Percentiles rank a stretch among this genome's conserved stretches.
phyloP scores from a whole-genome alignment of 2,113 vertebrate genomes.

The Menura novaehollandiae region DNA sequence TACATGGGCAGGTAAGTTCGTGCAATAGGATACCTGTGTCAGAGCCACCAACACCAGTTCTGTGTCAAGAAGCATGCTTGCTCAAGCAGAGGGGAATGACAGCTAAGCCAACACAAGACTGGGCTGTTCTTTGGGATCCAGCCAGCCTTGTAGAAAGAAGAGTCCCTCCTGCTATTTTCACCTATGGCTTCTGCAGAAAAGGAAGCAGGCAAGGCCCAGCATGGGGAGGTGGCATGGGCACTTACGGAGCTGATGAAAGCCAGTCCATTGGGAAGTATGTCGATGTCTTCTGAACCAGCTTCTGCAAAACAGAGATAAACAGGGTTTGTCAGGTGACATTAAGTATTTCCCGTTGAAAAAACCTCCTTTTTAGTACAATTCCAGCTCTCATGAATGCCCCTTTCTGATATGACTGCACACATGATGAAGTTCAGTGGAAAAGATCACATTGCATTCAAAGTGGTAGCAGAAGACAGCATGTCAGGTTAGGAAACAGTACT shows the following conservation, averaged over 20 bases:
- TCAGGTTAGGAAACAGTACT: rapidly evolving
- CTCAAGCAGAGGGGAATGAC: background rate
- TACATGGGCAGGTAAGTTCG: rapidly evolving
- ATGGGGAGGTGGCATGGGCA: background rate
- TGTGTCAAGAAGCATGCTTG: background rate
- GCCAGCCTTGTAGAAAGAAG: background rate
- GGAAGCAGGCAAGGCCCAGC: background rate
- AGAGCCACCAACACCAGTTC: background rate
- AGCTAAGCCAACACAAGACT: background rate
- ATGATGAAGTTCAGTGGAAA: rapidly evolving
- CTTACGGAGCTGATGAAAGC: slow-evolving; percentile 81
- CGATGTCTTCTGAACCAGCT: slow-evolving; percentile 78
- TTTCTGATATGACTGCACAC: background rate
- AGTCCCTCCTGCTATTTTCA: background rate
- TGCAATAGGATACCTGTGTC: background rate
- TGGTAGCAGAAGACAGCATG: background rate
- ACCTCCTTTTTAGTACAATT: background rate
- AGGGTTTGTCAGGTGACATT: background rate
- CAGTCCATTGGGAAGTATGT: slow-evolving; percentile 77
- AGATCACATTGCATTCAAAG: background rate
- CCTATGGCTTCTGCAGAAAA: background rate
- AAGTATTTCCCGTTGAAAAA: background rate
- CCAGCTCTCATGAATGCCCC: background rate
- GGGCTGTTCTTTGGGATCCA: background rate
- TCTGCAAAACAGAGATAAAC: slow-evolving; percentile 63